These are phyloP conservation scores for Oscheius sp. DNA, from an alignment of 2,888 invertebrate genomes.

Conservation along the genomic window DNA sequence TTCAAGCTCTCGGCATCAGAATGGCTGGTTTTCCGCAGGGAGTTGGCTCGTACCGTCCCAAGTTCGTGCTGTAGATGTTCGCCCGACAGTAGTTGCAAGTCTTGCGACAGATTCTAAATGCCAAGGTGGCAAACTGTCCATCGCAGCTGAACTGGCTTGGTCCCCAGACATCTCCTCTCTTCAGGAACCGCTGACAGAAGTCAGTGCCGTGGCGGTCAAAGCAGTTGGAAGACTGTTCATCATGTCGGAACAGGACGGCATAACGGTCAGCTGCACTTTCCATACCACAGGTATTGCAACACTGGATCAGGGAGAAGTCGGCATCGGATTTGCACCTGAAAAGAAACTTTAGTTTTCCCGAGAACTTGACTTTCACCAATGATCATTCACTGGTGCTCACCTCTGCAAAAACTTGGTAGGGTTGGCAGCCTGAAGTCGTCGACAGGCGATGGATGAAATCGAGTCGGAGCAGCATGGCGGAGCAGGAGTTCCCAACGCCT, in stretches of 20 bases:
- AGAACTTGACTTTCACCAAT: neutral
- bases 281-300: constrained; percentile 67
- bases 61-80: constrained; percentile 60
- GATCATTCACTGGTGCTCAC: constrained; percentile 30
- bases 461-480: constrained; percentile 62
- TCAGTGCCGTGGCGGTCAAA: constrained; percentile 64
- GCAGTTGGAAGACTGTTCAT: constrained; percentile 57
- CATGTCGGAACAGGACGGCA: constrained; percentile 62
- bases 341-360: neutral
- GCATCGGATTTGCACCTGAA: constrained; percentile 56
- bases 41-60: constrained; percentile 35
- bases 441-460: constrained; percentile 61
- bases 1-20: constrained; percentile 31
- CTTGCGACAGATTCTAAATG: constrained; percentile 67
- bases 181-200: constrained; percentile 64
- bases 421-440: constrained; percentile 58
- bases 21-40: constrained; percentile 34
- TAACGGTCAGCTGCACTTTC: constrained; percentile 63
- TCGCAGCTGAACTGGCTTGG: constrained; percentile 64
- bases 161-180: constrained; percentile 61
- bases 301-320: constrained; percentile 68
- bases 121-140: constrained; percentile 63
- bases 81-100: constrained; percentile 66
- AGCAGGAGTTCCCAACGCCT: constrained; percentile 54
- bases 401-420: constrained; percentile 56